Evolutionary conservation across 2,113 vertebrate species (phyloP), one percentile per base, ranked within the genome.

Genomic region (Lagopus leucura): DNA sequence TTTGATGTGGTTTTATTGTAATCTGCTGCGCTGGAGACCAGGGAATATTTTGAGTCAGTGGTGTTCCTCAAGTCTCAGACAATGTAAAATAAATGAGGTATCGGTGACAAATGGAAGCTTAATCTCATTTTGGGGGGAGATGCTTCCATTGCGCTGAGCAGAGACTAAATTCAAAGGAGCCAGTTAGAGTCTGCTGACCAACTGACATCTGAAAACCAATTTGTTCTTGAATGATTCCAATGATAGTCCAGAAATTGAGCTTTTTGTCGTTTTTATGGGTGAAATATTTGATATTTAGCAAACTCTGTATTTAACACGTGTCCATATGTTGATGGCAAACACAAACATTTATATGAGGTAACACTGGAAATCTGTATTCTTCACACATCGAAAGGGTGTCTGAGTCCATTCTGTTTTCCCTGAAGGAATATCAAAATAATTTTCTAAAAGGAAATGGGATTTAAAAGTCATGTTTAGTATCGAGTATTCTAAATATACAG

Each of bases 291-390:
- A 27, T 89, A 45, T 66, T 79, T 90, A 91, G 63, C 40, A 73
- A 70, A 82, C 27, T 55, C 16, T 2, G 8, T 63, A 27, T 92
- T 87, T 93, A 92, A 55, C n/a, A 65, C 27, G 19, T 76, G 24
- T 86, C 88, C 63, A 38, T 88, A 91, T 88, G 55, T 88, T 91
- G 92, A 91, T 90, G 90, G n/a, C 43, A 93, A 87, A 92, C 67
- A 84, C 61, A 94, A 92, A 91, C 64, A 66, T 88, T 92, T 94
- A 36, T 45, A 21, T 63, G 45, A 77, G 88, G 60, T 80, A 86
- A 73, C 85, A 74, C n/a, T 71, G 75, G 80, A 88, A 89, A 88
- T 94, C 82, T 91, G 82, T 63, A 16, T 85, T 76, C 69, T 77
- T 94, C 92, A 91, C 75, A 74, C 60, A 54, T 82, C 79, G 54